Evolutionary conservation across 2,113 vertebrate genomes (phyloP).

Genomic region (Planiliza haematocheilus): DNA sequence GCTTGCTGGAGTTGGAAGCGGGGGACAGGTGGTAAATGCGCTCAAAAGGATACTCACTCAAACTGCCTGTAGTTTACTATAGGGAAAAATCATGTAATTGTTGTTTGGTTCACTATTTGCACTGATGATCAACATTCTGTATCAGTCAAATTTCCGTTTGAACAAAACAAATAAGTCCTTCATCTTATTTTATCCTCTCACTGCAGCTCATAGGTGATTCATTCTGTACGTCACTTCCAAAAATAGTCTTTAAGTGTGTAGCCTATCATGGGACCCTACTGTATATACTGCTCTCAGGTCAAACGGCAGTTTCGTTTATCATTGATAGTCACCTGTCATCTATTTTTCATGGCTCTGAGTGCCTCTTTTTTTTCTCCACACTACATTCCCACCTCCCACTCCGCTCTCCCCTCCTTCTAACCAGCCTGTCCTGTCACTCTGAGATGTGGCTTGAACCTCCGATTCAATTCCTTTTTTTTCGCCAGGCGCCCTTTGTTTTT

Average conservation of each 20-base stretch:
- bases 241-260: constrained; percentile 47
- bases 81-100: neutral
- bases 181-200: neutral
- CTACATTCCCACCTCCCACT: neutral
- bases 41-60: constrained; percentile 9
- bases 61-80: neutral
- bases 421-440: constrained; percentile 45
- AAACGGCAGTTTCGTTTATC: constrained; percentile 49
- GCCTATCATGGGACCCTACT: constrained; percentile 22
- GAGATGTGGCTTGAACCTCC: constrained; percentile 54
- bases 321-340: constrained; percentile 64
- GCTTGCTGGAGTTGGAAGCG: neutral
- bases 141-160: neutral
- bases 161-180: neutral
- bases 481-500: constrained; percentile 66
- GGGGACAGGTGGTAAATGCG: constrained; percentile 18
- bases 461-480: constrained; percentile 21
- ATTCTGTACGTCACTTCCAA: neutral
- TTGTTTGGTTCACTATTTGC: neutral
- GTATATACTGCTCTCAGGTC: constrained; percentile 35
- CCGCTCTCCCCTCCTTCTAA: constrained; percentile 1
- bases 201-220: neutral
- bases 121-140: neutral
- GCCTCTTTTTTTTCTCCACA: constrained; percentile 10
- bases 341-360: constrained; percentile 59